These are phyloP conservation scores for Dilophus febrilis DNA, from an alignment of 2,888 invertebrate genomes.

Conservation along the genomic window DNA sequence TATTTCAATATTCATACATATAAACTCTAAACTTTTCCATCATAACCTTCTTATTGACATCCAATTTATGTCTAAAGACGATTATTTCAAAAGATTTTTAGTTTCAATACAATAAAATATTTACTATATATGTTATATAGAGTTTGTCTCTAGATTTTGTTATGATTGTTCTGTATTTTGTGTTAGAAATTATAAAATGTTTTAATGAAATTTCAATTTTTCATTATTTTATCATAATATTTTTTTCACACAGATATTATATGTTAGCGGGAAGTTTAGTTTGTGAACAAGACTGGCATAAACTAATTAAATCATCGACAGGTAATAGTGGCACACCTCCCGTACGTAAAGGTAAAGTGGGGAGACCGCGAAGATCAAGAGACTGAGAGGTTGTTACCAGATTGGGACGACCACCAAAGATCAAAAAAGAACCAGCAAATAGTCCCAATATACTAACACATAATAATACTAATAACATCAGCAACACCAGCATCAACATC, in stretches of 20 bases:
- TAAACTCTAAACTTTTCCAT: too few species aligned
- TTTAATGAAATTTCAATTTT: neutral
- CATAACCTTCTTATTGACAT: too few species aligned
- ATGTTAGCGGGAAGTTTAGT: conserved; percentile 79
- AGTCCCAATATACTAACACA: conserved; percentile 3
- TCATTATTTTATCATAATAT: too few species aligned
- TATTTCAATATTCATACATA: too few species aligned
- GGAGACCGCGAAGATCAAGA: conserved; percentile 72
- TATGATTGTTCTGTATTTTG: neutral
- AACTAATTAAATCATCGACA: conserved; percentile 62
- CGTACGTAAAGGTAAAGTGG: conserved; percentile 70
- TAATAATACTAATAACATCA: neutral
- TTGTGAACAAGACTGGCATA: conserved; percentile 93
- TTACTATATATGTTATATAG: too few species aligned
- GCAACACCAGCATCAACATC: neutral
- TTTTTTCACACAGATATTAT: conserved; percentile 47
- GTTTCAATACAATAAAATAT: too few species aligned
- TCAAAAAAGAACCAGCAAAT: conserved; percentile 13
- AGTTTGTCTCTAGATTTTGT: too few species aligned
- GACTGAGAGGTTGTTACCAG: conserved; percentile 48
- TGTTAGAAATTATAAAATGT: neutral
- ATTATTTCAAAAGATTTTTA: too few species aligned
- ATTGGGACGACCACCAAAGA: conserved; percentile 17
- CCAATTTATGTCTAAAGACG: too few species aligned
- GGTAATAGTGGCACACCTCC: conserved; percentile 42